phyloP scores from a whole-genome alignment of 2,113 vertebrate species.

The Genyomyrus donnyi region DNA sequence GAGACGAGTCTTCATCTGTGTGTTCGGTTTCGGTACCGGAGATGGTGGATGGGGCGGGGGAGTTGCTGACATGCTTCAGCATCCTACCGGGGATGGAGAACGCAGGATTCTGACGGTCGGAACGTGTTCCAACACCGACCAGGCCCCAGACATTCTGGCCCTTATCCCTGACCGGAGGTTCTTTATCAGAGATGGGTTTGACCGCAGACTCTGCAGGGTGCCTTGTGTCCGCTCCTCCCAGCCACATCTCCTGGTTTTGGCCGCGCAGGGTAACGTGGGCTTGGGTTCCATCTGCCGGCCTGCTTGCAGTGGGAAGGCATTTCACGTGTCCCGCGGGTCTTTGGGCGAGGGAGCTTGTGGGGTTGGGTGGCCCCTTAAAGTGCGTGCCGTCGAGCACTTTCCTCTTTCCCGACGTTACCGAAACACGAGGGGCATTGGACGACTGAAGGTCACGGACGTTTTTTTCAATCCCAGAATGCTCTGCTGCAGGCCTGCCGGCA shows the following conservation, averaged over 20 bases:
- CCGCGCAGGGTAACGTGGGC: constrained; percentile 33
- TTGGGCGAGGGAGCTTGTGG: background rate
- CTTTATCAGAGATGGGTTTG: constrained; percentile 42
- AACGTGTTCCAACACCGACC: constrained; percentile 11
- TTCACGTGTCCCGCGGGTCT: constrained; percentile 22
- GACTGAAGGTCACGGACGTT: background rate
- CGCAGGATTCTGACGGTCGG: constrained; percentile 14
- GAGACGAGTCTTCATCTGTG: background rate
- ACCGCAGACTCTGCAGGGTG: constrained; percentile 5
- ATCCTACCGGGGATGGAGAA: constrained; percentile 31
- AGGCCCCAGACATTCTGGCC: constrained; percentile 52
- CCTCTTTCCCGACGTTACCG: constrained; percentile 1
- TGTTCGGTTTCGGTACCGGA: constrained; percentile 19
- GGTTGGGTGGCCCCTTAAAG: background rate
- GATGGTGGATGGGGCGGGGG: constrained; percentile 22
- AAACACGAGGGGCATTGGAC: constrained; percentile 21
- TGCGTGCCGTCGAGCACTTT: constrained; percentile 8
- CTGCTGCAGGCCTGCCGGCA: background rate
- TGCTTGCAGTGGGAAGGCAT: background rate
- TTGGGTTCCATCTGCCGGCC: background rate
- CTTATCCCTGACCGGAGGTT: constrained; percentile 66
- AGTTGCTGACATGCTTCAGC: constrained; percentile 28
- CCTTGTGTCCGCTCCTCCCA: constrained; percentile 31
- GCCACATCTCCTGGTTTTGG: constrained; percentile 39
- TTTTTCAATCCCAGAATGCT: too few relatives aligned